Base-by-base conservation (phyloP, 2,888 invertebrate genomes). In the Phortica magna region DNA sequence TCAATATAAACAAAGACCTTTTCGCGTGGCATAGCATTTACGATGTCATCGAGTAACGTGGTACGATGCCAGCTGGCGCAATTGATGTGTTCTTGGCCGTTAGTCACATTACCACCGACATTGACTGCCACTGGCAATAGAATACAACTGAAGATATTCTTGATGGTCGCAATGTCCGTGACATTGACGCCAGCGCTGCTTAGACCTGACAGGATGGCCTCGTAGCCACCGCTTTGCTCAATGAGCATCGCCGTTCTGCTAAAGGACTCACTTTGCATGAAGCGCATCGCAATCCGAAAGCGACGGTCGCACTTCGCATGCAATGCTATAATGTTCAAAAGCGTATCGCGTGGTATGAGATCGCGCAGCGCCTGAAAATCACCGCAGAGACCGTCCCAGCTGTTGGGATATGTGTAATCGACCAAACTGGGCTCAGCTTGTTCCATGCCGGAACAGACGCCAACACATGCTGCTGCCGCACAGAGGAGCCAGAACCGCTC, bases 201-300 rank as follows among this genome's bases (percentile, higher is more conserved):
- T 22, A 88, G 67, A 10, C 78, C 77, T 1, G 19, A 1, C 6
- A 88, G 22, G 17, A 88, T 17, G 2, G 19, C 41, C 1, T 65
- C 7, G 43, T 78, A 89, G 9, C 76, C 80, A 0, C 65, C 71
- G 65, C 83, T 87, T n/a, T 77, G 22, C 48, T 83, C 82, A 73
- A 88, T 76, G 64, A 83, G 76, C 12, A 78, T 41, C 14, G 80
- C 77, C 0, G 80, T 78, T 64, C 65, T 4, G 0, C 73, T 55
- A 71, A 85, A 88, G 0, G 76, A 74, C 0, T 79, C 6, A 0
- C 84, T 83, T 0, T 83, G 76, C n/a, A 82, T 82, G 71, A 81
- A 89, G 12, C 72, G 65, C 77, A 89, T 41, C 6, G 88, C 88
- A 10, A 77, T 78, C 12, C 82, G 84, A 75, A 88, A 88, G 55